phyloP scores from a whole-genome alignment of 2,888 invertebrate genomes.

The Pelosia muscerda region DNA sequence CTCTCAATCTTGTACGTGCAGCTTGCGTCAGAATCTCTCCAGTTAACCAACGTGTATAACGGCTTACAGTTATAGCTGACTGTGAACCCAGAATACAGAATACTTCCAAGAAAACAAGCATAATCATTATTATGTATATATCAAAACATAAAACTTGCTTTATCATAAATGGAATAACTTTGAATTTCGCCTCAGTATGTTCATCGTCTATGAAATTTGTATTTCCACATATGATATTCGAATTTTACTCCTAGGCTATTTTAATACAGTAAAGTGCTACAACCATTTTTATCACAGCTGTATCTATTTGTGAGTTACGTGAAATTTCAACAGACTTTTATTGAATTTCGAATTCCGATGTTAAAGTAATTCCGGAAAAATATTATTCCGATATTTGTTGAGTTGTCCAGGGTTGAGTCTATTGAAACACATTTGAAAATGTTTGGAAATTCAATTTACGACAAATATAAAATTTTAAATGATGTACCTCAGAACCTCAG shows the following conservation, averaged over 20 bases:
- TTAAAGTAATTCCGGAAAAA: not conserved
- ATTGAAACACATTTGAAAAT: not conserved
- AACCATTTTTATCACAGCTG: slow-evolving; percentile 11
- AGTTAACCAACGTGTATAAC: no score
- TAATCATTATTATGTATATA: no score
- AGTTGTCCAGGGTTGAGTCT: not conserved
- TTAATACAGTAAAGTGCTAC: slow-evolving; percentile 32
- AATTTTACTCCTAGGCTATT: not conserved
- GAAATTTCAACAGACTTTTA: not conserved
- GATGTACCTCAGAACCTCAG: no score
- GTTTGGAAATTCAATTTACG: not conserved
- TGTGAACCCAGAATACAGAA: no score
- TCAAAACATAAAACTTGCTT: not conserved
- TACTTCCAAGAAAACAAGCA: no score
- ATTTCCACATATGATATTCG: not conserved
- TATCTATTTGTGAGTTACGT: slow-evolving; percentile 1
- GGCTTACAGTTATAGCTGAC: no score
- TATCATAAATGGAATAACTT: not conserved
- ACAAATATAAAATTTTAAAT: not conserved
- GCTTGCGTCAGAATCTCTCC: no score
- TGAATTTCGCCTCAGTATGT: not conserved
- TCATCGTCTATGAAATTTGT: not conserved
- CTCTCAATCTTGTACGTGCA: no score
- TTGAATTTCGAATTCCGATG: slow-evolving; percentile 4
- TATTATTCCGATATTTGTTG: not conserved